phyloP scores from a whole-genome alignment of 2,113 vertebrate genomes.

The Nasalis larvatus region DNA sequence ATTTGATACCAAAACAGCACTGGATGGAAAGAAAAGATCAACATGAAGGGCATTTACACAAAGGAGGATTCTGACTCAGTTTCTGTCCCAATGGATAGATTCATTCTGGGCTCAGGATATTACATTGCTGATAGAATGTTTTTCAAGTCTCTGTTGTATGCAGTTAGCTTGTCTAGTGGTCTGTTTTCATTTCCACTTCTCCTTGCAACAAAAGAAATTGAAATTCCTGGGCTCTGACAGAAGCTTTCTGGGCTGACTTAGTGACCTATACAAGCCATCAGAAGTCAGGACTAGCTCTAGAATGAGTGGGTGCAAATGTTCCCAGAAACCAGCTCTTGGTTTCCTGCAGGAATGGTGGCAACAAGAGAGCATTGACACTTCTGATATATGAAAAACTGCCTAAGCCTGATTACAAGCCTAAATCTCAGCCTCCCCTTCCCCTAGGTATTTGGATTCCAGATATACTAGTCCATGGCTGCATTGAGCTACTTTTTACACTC shows the following conservation, averaged over 20 bases:
- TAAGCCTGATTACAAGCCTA: background rate
- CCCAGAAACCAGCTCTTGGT: background rate
- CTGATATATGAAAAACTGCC: background rate
- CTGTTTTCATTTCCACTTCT: background rate
- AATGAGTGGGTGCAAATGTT: background rate
- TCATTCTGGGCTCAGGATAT: constrained; percentile 12
- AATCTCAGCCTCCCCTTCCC: background rate
- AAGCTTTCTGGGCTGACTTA: background rate
- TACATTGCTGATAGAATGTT: background rate
- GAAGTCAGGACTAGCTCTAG: background rate
- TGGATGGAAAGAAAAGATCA: constrained; percentile 30
- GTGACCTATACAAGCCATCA: background rate
- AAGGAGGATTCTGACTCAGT: constrained; percentile 1
- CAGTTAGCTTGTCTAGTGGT: background rate
- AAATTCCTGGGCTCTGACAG: background rate
- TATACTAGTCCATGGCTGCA: background rate
- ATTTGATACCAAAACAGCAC: constrained; percentile 32
- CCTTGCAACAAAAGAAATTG: background rate
- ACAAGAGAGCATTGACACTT: background rate
- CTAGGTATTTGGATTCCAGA: background rate
- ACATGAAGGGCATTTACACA: constrained; percentile 12
- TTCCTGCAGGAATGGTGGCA: background rate
- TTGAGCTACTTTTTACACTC: background rate
- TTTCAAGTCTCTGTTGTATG: background rate
- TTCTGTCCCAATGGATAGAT: background rate